Evolutionary conservation across 2,888 invertebrate species (phyloP), one percentile per base, ranked within the genome.

Genomic region (Theretra japonica): DNA sequence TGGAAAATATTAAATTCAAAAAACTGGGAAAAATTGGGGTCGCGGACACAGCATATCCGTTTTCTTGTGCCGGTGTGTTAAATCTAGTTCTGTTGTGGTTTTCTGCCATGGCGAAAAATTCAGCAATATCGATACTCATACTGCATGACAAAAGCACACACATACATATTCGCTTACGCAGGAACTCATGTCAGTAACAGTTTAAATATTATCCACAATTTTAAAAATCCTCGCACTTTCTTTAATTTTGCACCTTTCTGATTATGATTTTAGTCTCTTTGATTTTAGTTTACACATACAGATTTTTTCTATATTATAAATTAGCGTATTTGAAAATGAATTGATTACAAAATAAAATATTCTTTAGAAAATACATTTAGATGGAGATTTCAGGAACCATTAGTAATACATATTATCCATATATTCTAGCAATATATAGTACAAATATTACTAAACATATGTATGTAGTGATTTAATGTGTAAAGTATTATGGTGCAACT

Each of bases 201-300:
- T 65, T 65, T n/a, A 23, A 48, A 48, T 65, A 65, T 48, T 48
- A 41, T 48, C 1, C 65, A 65, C 65, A 23, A 5, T 65, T 65
- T 70, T 71, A 70, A 77, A 60, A 60, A 71, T 79, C 71, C 65
- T 73, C 71, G 75, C 73, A 41, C 41, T 41, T 41, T 41, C n/a
- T 41, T 41, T 41, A 41, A 21, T 15, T 30, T n/a, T n/a, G n/a
- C 19, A 57, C 57, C 21, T 57, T 11, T 57, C n/a, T 57, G 15
- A 41, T 41, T 41, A 15, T 57, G 23, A 57, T 21, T 8, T 21
- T 60, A 28, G 33, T 33, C 15, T 17, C 25, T 28, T 25, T 28
- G 5, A 59, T 30, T 60, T n/a, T 60, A 28, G 60, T 60, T 60
- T 48, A 21, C 41, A 65, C 4, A 15, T 33, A 41, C 41, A 23